These are phyloP conservation scores for Helicolenus hilgendorfi DNA, from an alignment of 2,797 vertebrate species.

Conservation along the genomic window DNA sequence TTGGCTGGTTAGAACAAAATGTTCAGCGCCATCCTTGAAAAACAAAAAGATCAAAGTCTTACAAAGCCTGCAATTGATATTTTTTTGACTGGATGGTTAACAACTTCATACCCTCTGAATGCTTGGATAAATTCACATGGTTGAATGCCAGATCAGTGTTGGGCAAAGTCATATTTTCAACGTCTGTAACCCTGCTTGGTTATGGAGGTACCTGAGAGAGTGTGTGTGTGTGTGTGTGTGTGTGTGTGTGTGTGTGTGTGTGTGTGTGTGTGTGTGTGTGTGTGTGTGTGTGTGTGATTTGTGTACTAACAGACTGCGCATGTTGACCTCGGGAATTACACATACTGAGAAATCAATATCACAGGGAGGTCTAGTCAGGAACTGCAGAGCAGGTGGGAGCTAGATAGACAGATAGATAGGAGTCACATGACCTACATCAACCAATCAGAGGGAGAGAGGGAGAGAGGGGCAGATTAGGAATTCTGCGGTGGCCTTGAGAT, in stretches of 20 bases:
- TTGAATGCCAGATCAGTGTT: neutral
- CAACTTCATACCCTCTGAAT: conserved; percentile 11
- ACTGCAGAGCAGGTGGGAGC: conserved; percentile 31
- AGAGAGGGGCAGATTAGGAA: conserved; percentile 26
- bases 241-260: neutral
- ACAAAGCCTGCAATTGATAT: neutral
- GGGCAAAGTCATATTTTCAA: conserved; percentile 16
- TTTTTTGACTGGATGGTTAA: neutral
- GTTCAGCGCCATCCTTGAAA: too few relatives aligned
- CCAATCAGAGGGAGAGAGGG: conserved; percentile 18
- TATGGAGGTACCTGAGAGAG: neutral
- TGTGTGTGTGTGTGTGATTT: conserved; percentile 14
- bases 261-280: neutral
- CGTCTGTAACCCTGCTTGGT: conserved; percentile 17
- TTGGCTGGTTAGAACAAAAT: neutral
- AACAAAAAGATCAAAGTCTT: neutral
- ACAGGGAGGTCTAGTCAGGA: conserved; percentile 56
- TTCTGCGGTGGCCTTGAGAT: conserved; percentile 24
- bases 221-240: conserved; percentile 23
- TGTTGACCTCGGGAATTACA: conserved; percentile 78
- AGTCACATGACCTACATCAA: conserved; percentile 22
- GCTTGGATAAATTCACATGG: neutral
- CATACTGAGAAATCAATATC: conserved; percentile 76
- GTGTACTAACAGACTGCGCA: conserved; percentile 60
- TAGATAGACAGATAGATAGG: conserved; percentile 9